A percentile compares a stretch with the other conserved stretches of the same genome.
Evolutionary conservation across 2,797 vertebrate genomes (phyloP).

Genomic region (Aldrovandia affinis): DNA sequence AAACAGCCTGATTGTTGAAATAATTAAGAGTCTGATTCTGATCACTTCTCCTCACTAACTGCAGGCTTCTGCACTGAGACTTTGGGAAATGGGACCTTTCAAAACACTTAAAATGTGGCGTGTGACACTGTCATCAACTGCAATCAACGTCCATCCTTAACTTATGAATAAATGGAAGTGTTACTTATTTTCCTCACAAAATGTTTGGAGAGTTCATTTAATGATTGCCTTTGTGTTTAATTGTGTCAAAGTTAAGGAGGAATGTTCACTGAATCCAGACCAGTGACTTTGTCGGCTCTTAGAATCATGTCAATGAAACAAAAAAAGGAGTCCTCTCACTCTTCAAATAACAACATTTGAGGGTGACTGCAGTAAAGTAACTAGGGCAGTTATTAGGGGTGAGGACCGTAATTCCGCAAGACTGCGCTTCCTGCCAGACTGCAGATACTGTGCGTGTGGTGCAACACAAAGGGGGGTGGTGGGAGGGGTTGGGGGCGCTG

Average conservation of each 20-base stretch:
- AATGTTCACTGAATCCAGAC: too few species aligned
- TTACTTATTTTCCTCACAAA: background rate
- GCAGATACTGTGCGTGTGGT: background rate
- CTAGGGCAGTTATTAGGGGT: background rate
- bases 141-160: background rate
- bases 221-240: background rate
- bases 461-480: background rate
- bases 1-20: background rate
- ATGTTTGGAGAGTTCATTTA: background rate
- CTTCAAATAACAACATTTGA: conserved; percentile 13
- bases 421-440: too few species aligned
- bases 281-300: too few species aligned
- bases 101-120: background rate
- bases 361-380: background rate
- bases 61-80: background rate
- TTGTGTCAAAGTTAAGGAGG: too few species aligned
- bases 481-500: background rate
- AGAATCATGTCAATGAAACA: background rate
- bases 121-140: background rate
- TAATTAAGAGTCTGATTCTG: background rate
- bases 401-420: too few species aligned
- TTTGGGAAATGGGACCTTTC: background rate
- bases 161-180: background rate
- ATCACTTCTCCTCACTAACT: background rate
- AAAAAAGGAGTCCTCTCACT: background rate